Conservation (phyloP, 2,113 vertebrate genomes). For the Phalacrocorax carbo region DNA sequence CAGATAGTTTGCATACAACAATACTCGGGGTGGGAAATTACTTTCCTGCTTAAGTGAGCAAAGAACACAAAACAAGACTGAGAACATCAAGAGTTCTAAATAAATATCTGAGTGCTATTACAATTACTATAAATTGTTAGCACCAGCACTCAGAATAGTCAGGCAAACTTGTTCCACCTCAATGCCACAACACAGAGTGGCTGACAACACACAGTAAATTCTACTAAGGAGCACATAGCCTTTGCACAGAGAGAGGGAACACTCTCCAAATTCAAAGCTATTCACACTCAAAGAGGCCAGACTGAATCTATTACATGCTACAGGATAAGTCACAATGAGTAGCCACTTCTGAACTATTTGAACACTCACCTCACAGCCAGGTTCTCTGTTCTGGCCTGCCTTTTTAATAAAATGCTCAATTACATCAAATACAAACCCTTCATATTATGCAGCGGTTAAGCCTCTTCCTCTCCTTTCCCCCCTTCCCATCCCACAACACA, state of each 20-base stretch:
- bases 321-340: rapidly evolving
- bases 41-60: not conserved
- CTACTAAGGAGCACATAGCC: not conserved
- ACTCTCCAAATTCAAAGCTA: not conserved
- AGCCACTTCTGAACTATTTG: not conserved
- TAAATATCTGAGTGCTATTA: not conserved
- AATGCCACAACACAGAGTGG: not conserved
- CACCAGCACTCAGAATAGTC: not conserved
- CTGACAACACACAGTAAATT: not conserved
- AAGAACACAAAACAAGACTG: not conserved
- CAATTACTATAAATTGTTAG: not conserved
- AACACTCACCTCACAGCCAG: not conserved
- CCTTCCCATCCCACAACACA: not conserved
- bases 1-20: not conserved
- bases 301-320: not conserved
- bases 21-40: not conserved
- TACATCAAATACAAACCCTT: not conserved
- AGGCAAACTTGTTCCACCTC: not conserved
- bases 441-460: not conserved
- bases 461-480: not conserved
- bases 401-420: not conserved
- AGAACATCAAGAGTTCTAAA: not conserved
- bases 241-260: not conserved
- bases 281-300: not conserved
- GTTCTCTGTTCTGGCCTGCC: not conserved